A percentile compares a stretch with the other conserved stretches of the same genome.
Conservation (phyloP, 2,113 vertebrate species). For the Syngnathus scovelli region DNA sequence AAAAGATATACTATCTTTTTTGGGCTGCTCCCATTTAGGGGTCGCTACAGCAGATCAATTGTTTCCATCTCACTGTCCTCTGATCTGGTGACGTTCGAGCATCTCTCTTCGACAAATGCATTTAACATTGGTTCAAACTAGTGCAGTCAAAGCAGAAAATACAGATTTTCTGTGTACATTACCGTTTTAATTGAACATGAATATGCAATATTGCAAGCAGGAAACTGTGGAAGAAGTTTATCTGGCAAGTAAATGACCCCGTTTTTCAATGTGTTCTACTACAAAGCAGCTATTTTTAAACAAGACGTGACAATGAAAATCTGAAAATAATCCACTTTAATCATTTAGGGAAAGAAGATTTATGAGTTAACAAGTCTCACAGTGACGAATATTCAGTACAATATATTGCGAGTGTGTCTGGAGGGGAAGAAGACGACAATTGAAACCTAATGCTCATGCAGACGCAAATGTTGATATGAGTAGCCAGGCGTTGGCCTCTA, state of each 20-base stretch:
- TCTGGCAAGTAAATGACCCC: neutral
- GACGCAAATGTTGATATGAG: constrained; percentile 31
- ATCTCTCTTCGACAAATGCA: neutral
- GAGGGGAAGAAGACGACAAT: constrained; percentile 1
- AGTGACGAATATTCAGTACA: neutral
- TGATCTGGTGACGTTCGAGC: neutral
- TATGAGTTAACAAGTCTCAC: neutral
- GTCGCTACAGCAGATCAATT: too few species aligned
- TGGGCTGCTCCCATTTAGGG: neutral
- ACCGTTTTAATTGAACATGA: neutral
- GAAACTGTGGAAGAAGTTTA: neutral
- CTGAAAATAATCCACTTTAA: constrained; percentile 10
- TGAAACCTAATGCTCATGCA: constrained; percentile 17
- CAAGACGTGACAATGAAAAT: neutral
- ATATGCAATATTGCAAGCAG: neutral
- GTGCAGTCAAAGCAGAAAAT: neutral
- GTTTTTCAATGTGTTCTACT: neutral
- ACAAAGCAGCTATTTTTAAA: constrained; percentile 7
- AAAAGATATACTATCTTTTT: neutral
- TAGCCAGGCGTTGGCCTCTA: constrained; percentile 32
- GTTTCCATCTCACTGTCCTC: neutral
- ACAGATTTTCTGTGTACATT: neutral
- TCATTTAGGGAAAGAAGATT: neutral
- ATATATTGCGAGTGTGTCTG: neutral
- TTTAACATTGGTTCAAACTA: neutral